Percentiles rank a stretch among this genome's conserved stretches.
phyloP scores from a whole-genome alignment of 2,113 vertebrate genomes.

The Terrapene triunguis region DNA sequence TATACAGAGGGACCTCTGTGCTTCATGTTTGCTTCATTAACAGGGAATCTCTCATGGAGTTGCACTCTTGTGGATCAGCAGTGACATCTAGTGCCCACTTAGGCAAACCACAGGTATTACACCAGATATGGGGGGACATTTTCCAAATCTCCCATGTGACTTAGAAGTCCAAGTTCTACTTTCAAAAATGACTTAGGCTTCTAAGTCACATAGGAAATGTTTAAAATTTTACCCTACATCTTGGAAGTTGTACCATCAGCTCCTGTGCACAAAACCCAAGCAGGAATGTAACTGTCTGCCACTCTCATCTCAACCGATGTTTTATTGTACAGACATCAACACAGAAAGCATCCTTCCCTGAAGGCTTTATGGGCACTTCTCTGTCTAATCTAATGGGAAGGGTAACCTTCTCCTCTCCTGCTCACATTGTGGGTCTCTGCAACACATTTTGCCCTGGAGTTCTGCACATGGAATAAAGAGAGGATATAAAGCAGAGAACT shows the following conservation, averaged over 20 bases:
- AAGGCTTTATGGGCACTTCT: neutral
- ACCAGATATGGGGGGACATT: neutral
- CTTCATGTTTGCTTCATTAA: neutral
- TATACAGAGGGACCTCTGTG: neutral
- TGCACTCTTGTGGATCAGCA: neutral
- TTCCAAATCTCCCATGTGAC: neutral
- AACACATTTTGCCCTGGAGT: neutral
- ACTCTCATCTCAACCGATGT: neutral
- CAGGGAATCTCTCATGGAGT: accelerated
- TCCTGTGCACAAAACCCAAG: neutral
- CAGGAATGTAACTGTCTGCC: neutral
- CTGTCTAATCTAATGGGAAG: neutral
- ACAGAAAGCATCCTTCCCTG: neutral
- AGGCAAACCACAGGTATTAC: neutral
- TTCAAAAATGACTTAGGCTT: neutral
- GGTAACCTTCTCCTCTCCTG: neutral
- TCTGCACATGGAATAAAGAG: neutral
- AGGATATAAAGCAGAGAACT: neutral
- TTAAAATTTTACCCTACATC: neutral
- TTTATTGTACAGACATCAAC: neutral
- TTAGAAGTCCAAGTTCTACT: neutral
- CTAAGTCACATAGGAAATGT: neutral
- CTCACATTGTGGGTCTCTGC: neutral
- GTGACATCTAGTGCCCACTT: neutral
- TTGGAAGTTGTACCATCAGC: neutral